A percentile compares a stretch with the other conserved stretches of the same genome.
Conservation (phyloP, 2,888 invertebrate species). For the Melieria crassipennis region DNA sequence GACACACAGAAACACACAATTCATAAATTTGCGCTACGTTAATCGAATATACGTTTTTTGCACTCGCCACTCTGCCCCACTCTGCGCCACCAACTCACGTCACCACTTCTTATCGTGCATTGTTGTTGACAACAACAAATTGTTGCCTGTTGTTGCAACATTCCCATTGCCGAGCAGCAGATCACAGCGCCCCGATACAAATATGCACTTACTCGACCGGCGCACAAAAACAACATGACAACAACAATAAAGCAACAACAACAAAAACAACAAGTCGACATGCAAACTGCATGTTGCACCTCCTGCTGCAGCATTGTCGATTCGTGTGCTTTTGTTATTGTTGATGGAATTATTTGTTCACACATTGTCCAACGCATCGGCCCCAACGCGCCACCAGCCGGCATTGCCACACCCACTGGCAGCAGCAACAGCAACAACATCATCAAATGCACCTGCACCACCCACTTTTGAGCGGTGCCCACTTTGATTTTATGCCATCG, state of each 20-base stretch:
- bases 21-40: constrained; percentile 38
- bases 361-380: constrained; percentile 49
- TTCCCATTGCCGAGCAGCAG: neutral
- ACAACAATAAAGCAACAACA: neutral
- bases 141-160: neutral
- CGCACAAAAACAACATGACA: constrained; percentile 7
- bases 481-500: neutral
- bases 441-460: neutral
- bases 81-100: constrained; percentile 11
- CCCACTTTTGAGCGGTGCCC: neutral
- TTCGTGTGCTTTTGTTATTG: constrained; percentile 54
- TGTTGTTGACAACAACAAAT: neutral
- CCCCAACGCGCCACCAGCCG: neutral
- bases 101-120: constrained; percentile 8
- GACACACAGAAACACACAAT: constrained; percentile 8
- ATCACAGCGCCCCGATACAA: neutral
- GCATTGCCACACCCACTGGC: neutral
- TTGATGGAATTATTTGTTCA: constrained; percentile 64
- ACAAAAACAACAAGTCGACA: constrained; percentile 10
- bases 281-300: constrained; percentile 31
- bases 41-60: constrained; percentile 30
- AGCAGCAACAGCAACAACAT: neutral
- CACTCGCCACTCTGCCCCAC: neutral
- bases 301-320: constrained; percentile 22
- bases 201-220: constrained; percentile 22